Base-by-base conservation (phyloP, 2,113 vertebrate species). In the Chauna torquata region DNA sequence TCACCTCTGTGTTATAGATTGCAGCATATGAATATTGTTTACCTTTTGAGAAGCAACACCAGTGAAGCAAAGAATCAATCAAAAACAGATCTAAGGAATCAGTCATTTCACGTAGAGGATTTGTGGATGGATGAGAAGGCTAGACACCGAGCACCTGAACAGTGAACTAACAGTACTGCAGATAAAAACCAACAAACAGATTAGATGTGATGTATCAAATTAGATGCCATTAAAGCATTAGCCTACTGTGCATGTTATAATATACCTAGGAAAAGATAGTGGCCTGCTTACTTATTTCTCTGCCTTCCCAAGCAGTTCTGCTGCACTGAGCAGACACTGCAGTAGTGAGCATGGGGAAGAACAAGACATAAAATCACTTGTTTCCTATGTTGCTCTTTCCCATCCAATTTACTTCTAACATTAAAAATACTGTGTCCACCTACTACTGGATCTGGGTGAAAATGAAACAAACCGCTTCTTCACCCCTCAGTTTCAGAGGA, bases 1-100 rank as follows among this genome's bases (percentile, higher is more conserved):
- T 95, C 9, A 80, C 76, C 68, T 86, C 72, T 40, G 77, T 92
- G 44, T 94, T 96, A 93, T 19, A 96, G 88, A 96, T 91, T 81
- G 93, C 91, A 94, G 93, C 85, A 57, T 71, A 90, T 88, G 82
- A 96, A 95, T 92, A 89, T 92, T 94, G 92, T 96, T 95, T 92
- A 96, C 95, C 91, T 96, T 97, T 96, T 94, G 96, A 97, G 95
- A 92, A 94, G 89, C 86, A 95, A 94, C 84, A 94, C 57, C 89
- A 94, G 87, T 93, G 95, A 96, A 97, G 92, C 90, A 96, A 96
- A 92, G 91, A 95, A 95, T 92, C 90, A 79, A 89, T 94, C 88
- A 96, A 87, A 95, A 96, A 77, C 88, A 96, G 96, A 91, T 78
- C 75, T 92, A 95, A 90, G 91, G 91, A 94, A 95, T 91, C 84